Conservation (phyloP, 2,888 invertebrate species). For the Malthinus flaveolus region DNA sequence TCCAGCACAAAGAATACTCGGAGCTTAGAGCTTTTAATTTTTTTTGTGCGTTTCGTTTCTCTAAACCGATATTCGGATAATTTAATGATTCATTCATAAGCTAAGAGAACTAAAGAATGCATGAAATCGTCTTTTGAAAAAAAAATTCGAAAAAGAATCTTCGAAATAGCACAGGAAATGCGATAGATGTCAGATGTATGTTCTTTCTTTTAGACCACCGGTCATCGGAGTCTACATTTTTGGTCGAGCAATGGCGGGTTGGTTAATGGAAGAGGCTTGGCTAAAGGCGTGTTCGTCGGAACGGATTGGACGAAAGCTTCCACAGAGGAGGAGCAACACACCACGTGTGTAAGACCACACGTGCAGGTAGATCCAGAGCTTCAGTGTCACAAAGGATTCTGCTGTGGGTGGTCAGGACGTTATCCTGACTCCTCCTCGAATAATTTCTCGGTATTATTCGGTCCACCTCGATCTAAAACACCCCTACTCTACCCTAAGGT, state of each 20-base stretch:
- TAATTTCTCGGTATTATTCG: conserved; percentile 44
- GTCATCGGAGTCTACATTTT: conserved; percentile 37
- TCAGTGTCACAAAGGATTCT: conserved; percentile 50
- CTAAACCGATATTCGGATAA: not conserved
- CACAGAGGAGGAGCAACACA: conserved; percentile 40
- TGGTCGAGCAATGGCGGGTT: conserved; percentile 48
- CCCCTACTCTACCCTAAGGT: conserved; percentile 50
- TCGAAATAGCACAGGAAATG: conserved; percentile 21
- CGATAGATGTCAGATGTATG: conserved; percentile 17
- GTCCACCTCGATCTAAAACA: conserved; percentile 43
- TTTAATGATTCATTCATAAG: conserved; percentile 2
- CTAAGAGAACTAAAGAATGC: conserved; percentile 10
- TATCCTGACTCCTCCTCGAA: conserved; percentile 47
- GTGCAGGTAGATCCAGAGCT: conserved; percentile 42
- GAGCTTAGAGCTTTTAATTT: not conserved
- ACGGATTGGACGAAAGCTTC: conserved; percentile 40
- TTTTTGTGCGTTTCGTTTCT: not conserved
- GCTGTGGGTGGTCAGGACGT: conserved; percentile 51
- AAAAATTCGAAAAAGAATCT: conserved; percentile 15
- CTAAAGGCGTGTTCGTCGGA: conserved; percentile 41
- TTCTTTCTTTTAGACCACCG: conserved; percentile 22
- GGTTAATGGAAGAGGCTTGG: conserved; percentile 37
- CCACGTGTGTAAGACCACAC: conserved; percentile 52
- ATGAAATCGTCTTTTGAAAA: conserved; percentile 12
- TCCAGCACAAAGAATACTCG: not conserved